phyloP scores from a whole-genome alignment of 1,140 invertebrate genomes.

The Sinella curviseta region DNA sequence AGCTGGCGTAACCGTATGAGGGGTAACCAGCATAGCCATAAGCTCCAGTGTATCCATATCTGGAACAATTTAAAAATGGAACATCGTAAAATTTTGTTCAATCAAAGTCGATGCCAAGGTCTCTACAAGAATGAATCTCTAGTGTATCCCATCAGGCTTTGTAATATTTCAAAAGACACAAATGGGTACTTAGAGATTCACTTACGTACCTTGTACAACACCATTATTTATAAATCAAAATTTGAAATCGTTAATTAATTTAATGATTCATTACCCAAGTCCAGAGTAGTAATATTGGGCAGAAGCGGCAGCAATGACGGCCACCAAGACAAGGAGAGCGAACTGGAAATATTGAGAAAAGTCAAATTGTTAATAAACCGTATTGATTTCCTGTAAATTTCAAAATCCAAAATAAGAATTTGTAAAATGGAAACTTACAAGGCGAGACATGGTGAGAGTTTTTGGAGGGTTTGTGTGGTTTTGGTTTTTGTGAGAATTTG shows the following conservation, averaged over 20 bases:
- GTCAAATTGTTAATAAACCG: not conserved
- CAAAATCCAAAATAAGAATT: not conserved
- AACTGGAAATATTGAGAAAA: not conserved
- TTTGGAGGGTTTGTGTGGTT: slow-evolving; percentile 1
- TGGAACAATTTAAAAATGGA: too few relatives aligned
- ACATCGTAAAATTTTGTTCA: too few relatives aligned
- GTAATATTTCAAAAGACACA: too few relatives aligned
- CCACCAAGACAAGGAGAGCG: slow-evolving; percentile 26
- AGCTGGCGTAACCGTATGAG: not conserved
- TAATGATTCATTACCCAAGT: too few relatives aligned
- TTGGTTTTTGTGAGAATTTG: slow-evolving; percentile 20
- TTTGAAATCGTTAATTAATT: too few relatives aligned
- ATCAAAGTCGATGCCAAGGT: not conserved
- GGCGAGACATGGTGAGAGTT: slow-evolving; percentile 20
- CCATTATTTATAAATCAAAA: too few relatives aligned
- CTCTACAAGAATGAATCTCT: not conserved
- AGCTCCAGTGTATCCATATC: not conserved
- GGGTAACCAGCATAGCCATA: not conserved
- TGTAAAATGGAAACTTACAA: slow-evolving; percentile 4
- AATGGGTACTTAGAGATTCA: too few relatives aligned
- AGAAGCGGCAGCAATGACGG: slow-evolving; percentile 5
- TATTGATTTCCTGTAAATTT: not conserved
- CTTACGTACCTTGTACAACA: too few relatives aligned
- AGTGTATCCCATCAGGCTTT: too few relatives aligned
- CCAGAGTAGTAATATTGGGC: slow-evolving; percentile 7